Conservation (phyloP, 2,797 vertebrate species). For the Urosaurus nigricauda region DNA sequence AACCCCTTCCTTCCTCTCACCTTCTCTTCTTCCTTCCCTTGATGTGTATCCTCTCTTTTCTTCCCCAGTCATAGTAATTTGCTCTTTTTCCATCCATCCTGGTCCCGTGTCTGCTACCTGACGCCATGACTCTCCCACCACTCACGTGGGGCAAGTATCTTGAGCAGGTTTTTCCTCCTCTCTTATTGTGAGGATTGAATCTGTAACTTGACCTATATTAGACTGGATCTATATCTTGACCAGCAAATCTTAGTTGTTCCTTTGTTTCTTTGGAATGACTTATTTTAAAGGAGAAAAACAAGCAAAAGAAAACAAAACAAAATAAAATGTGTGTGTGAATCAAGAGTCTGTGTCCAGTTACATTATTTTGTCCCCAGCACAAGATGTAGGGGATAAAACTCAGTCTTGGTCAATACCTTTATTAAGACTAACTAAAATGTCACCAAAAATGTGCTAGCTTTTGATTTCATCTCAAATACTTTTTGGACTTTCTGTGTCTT, state of each 20-base stretch:
- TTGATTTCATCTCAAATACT: neutral
- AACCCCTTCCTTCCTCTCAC: no score
- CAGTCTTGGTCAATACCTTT: neutral
- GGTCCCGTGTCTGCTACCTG: no score
- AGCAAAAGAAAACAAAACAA: no score
- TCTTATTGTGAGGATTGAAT: neutral
- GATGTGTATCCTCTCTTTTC: no score
- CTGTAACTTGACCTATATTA: neutral
- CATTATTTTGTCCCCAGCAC: no score
- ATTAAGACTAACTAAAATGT: neutral
- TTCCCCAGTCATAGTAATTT: no score
- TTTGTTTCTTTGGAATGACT: neutral
- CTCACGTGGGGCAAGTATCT: neutral
- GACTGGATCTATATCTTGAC: neutral
- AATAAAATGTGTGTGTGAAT: no score
- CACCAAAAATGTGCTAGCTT: neutral
- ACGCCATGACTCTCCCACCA: no score
- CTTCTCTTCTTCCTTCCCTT: no score
- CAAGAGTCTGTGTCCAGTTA: no score
- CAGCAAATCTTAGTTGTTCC: neutral
- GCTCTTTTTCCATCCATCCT: no score
- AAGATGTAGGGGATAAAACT: neutral
- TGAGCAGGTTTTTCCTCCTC: neutral
- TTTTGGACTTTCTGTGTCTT: neutral
- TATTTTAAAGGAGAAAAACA: no score